Percentiles rank a stretch among this genome's conserved stretches.
phyloP scores from a whole-genome alignment of 2,797 vertebrate genomes.

The Amblyraja radiata region DNA sequence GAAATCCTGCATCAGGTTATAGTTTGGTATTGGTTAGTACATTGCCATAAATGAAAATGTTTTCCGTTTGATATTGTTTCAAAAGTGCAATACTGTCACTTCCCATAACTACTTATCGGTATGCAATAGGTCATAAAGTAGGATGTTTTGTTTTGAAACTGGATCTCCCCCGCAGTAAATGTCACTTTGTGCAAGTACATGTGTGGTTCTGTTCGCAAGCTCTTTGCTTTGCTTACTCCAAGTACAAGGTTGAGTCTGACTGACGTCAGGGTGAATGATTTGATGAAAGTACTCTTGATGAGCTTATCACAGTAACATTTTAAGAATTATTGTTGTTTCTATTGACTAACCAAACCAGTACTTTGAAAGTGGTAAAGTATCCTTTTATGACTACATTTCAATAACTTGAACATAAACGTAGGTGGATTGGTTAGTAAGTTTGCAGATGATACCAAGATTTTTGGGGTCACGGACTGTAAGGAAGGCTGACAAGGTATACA shows the following conservation, averaged over 20 bases:
- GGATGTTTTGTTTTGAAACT: conserved; percentile 20
- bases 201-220: neutral
- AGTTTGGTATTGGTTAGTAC: neutral
- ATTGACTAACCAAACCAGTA: neutral
- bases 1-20: too few species aligned
- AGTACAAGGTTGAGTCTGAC: conserved; percentile 21
- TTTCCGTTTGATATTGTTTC: neutral
- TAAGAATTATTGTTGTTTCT: neutral
- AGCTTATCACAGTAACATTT: neutral
- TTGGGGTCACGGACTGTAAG: too few species aligned
- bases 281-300: conserved; percentile 12
- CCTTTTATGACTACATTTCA: too few species aligned
- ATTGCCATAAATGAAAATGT: neutral
- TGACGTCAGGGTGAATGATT: conserved; percentile 26
- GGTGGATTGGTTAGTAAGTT: too few species aligned
- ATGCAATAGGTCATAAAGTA: neutral
- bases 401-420: too few species aligned
- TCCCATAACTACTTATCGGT: neutral
- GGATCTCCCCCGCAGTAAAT: conserved; percentile 14
- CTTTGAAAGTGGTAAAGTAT: too few species aligned
- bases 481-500: too few species aligned
- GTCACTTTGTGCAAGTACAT: neutral
- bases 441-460: too few species aligned
- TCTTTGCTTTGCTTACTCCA: neutral
- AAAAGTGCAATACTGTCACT: conserved; percentile 3